phyloP scores from a whole-genome alignment of 2,797 vertebrate species.

The Lateolabrax maculatus region DNA sequence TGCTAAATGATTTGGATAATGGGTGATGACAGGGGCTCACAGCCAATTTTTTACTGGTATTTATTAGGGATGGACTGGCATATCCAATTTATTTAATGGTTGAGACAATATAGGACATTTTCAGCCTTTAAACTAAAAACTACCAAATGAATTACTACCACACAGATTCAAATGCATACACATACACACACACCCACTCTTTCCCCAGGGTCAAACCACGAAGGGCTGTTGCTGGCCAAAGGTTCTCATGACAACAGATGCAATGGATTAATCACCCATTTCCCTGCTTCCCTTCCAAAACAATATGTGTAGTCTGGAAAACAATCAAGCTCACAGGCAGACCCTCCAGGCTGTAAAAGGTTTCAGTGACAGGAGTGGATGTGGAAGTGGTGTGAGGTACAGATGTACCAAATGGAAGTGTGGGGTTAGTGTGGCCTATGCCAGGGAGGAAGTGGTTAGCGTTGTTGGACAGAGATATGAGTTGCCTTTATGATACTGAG shows the following conservation, averaged over 20 bases:
- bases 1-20: constrained; percentile 13
- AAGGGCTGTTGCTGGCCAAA: constrained; percentile 52
- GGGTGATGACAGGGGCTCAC: not conserved
- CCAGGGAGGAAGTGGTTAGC: constrained; percentile 62
- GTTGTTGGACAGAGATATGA: constrained; percentile 52
- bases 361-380: constrained; percentile 37
- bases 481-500: constrained; percentile 29
- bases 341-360: constrained; percentile 42
- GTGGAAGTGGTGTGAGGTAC: constrained; percentile 55
- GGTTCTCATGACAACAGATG: constrained; percentile 74
- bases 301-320: constrained; percentile 70
- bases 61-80: not conserved
- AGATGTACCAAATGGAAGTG: constrained; percentile 45
- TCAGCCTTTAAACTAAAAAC: constrained; percentile 5
- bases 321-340: constrained; percentile 64
- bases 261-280: constrained; percentile 70
- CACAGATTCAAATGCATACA: constrained; percentile 18
- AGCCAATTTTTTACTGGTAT: not conserved
- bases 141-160: not conserved
- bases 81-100: not conserved
- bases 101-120: not conserved
- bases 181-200: constrained; percentile 19
- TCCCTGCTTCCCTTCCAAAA: constrained; percentile 71
- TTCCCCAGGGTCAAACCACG: constrained; percentile 35
- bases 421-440: constrained; percentile 38